These are phyloP conservation scores for rabbit (Oryctolagus cuniculus) DNA, from an alignment of 2,113 vertebrate genomes.

Conservation along the genomic window DNA sequence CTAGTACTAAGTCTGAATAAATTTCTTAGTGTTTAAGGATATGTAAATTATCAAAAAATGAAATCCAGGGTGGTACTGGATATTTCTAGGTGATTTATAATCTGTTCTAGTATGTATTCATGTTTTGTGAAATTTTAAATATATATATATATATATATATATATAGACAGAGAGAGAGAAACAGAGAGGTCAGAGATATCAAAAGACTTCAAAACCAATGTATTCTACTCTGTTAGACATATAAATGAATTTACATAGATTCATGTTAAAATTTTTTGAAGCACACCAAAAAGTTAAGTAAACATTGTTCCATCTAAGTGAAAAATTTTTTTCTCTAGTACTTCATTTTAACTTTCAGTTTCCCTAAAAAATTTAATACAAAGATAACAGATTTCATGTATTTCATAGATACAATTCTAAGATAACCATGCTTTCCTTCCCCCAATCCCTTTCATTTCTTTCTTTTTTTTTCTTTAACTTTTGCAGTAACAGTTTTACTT, in stretches of 20 bases:
- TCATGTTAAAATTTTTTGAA: not conserved
- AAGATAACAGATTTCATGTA: too few species aligned
- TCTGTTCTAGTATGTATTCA: not conserved
- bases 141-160: not conserved
- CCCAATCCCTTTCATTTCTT: too few species aligned
- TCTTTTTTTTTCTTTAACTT: too few species aligned
- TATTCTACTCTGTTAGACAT: not conserved
- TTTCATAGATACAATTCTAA: too few species aligned
- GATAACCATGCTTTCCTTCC: too few species aligned
- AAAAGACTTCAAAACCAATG: not conserved
- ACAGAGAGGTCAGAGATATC: not conserved
- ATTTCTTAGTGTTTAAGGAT: not conserved
- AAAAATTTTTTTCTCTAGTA: not conserved
- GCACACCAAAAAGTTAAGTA: not conserved
- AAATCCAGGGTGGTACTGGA: not conserved
- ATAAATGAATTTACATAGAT: not conserved
- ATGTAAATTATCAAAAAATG: conserved; percentile 6
- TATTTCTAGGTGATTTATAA: not conserved
- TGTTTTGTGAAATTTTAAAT: not conserved
- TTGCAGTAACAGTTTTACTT: too few species aligned
- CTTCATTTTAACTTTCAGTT: not conserved
- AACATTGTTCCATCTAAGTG: not conserved
- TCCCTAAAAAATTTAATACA: not conserved
- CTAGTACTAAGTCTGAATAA: not conserved
- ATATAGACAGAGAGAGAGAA: too few species aligned